Evolutionary conservation across 2,888 invertebrate species (phyloP), one percentile per base, ranked within the genome.

Genomic region (Linyphia triangularis): DNA sequence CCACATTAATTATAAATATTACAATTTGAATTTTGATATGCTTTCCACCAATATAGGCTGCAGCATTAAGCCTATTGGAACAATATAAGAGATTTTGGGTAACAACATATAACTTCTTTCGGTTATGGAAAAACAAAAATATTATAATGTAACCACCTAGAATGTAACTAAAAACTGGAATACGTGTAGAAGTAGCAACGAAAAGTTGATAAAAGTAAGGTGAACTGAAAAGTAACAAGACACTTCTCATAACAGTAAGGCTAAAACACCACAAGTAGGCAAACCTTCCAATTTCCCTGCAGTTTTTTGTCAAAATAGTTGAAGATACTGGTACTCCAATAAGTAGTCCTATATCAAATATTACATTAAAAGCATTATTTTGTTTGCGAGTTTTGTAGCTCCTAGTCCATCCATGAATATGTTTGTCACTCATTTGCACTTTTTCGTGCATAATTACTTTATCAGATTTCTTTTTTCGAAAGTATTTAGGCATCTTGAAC

Each of bases 151-250:
- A 72, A 28, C 72, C 72, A 16, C 24, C 43, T 30, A 72, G 9
- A 16, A n/a, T 72, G 19, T 72, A 72, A n/a, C 51, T 51, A 28
- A 51, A 72, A n/a, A 72, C 43, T 4, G 72, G 43, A n/a, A 26
- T 51, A 7, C 72, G 13, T n/a, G 57, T 72, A n/a, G 72, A 72
- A 0, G 57, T 19, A 9, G 51, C 26, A 51, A 28, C 28, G 9
- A 72, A 72, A 10, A 72, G 19, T 3, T 51, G 72, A 13, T 28
- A n/a, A 6, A 51, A 28, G 26, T 72, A 57, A 28, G n/a, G 10
- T 26, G 28, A n/a, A n/a, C 26, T 72, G 57, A 72, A 22, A 28
- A 51, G 3, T 10, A 72, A 51, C 51, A 26, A 51, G 4, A 51
- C 10, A 3, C 51, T 28, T 43, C 57, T 72, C 26, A 72, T 9